Evolutionary conservation across 2,113 vertebrate genomes (phyloP), one percentile per base, ranked within the genome.

Genomic region (Rousettus leschenaultii): DNA sequence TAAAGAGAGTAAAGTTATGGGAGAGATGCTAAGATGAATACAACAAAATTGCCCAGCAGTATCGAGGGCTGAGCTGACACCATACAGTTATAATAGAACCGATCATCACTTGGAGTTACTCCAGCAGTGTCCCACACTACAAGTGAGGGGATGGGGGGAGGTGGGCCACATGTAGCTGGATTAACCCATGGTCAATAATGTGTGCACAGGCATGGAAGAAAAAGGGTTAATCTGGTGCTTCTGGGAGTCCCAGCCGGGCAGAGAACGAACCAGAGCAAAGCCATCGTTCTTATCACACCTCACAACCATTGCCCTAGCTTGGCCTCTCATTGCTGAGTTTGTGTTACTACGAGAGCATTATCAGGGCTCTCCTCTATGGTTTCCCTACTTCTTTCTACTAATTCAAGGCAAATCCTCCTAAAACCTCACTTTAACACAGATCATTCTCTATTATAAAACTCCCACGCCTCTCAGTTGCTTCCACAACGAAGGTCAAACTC

Each of bases 121-220:
- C 45, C 24, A 55, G 61, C 30, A 2, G 9, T 6, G 4, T 9
- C n/a, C 43, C 40, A 12, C 0, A 48, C 53, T 30, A 24, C 84
- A 26, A 57, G 48, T n/a, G 9, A 28, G 59, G 26, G 1, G 8
- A 4, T 0, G 5, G 43, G 13, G 1, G 7, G 7, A 40, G 7
- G 53, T 9, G 1, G 7, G 7, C n/a, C 38, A 6, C 24, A 57
- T 3, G 21, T 0, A 53, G 18, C 11, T 35, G 8, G 10, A 77
- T 1, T 7, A 24, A 48, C 14, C 30, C 16, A 26, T 9, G 7
- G 1, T 21, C 15, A 1, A 45, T 40, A 30, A n/a, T 33, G 40
- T 0, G 15, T 5, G 33, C 4, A 3, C 24, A 68, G 57, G 33
- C 33, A 35, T 16, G 22, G n/a, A 33, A 84, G 40, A 33, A 2